These are phyloP conservation scores for Oreochromis grahami DNA, from an alignment of 2,797 vertebrate species.

Conservation along the genomic window DNA sequence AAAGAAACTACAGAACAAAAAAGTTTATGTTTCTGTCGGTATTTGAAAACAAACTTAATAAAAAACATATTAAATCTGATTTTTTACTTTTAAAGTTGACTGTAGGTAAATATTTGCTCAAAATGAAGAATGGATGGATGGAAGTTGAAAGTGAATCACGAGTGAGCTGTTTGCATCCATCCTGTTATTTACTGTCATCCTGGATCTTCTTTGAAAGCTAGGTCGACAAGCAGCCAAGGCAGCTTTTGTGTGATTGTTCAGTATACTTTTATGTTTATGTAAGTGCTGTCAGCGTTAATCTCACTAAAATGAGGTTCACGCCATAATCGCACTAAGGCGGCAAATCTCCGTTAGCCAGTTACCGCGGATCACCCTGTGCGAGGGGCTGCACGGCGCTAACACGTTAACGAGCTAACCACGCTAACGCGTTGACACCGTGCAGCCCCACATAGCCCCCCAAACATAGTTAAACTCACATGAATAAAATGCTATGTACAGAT, in stretches of 20 bases:
- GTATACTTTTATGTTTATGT: background rate
- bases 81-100: background rate
- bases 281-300: background rate
- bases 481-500: background rate
- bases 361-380: background rate
- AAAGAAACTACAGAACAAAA: background rate
- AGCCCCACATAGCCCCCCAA: background rate
- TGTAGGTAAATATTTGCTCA: background rate
- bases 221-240: background rate
- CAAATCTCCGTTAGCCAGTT: background rate
- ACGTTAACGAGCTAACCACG: fast-evolving
- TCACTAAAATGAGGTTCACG: background rate
- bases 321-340: fast-evolving
- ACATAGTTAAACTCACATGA: background rate
- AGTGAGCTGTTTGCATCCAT: background rate
- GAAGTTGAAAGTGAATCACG: background rate
- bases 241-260: background rate
- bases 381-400: fast-evolving
- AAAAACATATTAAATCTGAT: background rate
- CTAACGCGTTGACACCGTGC: background rate
- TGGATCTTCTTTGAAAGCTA: background rate
- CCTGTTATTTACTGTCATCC: background rate
- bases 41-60: background rate
- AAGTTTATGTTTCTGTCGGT: background rate
- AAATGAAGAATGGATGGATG: background rate